Base-by-base conservation (phyloP, 2,888 invertebrate species). In the Terebella lapidaria region DNA sequence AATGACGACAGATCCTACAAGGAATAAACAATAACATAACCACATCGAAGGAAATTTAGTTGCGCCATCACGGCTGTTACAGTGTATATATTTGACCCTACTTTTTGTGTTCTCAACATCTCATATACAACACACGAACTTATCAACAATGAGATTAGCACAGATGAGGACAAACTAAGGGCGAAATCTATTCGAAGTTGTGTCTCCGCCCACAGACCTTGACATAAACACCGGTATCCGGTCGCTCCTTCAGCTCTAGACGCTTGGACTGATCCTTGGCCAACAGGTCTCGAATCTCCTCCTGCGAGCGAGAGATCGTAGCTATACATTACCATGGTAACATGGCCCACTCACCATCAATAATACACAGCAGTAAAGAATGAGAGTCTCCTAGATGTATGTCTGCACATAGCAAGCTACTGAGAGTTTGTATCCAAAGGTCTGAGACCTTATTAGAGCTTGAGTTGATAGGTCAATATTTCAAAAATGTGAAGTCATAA, bases 211-310 rank as follows among this genome's bases (percentile, higher is more conserved):
- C n/a, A 0, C 35, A 26, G 64, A 81, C 82, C 68, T 94, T 94
- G 35, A 97, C 95, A 84, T 93, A 94, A 60, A 97, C 92, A 0
- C 96, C 96, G 68, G 86, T 87, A 69, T 90, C 89, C 3, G 87
- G 85, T 72, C 88, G 86, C 80, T 90, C 91, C 75, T 88, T 87
- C 57, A 88, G 74, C 72, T 91, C 91, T 67, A 90, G 85, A 49
- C 87, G 81, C 63, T 87, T 84, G 25, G 85, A 84, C 59, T 88
- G 87, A 76, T 92, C 91, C 22, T 83, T 84, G 47, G 86, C 86
- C 28, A 91, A 79, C 49, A 91, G 81, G 81, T 91, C 91, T 53
- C 84, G 74, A 10, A 85, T 81, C 64, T 85, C 84, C 70, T 85
- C 81, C 86, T 86, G 72, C 46, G 78, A 76, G 35, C 10, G 35